Percentiles rank a stretch among this genome's conserved stretches.
Conservation (phyloP, 2,888 invertebrate genomes). For the Galeruca laticollis region DNA sequence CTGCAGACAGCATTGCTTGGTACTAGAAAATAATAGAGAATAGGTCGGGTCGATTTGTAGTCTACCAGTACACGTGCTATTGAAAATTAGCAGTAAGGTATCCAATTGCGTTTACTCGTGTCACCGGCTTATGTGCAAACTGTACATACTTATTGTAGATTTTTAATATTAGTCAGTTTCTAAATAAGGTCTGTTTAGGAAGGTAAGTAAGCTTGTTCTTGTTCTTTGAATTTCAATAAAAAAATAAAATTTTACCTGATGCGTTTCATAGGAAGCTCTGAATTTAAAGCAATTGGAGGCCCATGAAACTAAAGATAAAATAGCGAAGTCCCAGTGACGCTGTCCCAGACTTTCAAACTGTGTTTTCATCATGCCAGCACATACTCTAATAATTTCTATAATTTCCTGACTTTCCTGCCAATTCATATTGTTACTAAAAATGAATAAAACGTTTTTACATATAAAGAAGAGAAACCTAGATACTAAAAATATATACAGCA, state of each 20-base stretch:
- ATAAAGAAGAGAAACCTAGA: neutral
- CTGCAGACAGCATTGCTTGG: constrained; percentile 68
- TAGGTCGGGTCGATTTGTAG: neutral
- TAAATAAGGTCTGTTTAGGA: no score
- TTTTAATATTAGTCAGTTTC: no score
- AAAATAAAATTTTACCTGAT: constrained; percentile 67
- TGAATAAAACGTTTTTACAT: neutral
- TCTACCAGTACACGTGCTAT: no score
- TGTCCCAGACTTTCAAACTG: constrained; percentile 58
- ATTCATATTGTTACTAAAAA: constrained; percentile 56
- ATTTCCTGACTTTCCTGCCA: constrained; percentile 63
- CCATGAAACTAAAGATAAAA: constrained; percentile 79
- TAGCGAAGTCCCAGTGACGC: constrained; percentile 80
- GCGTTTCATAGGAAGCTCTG: constrained; percentile 64
- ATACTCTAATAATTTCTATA: constrained; percentile 64
- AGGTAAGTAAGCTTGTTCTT: no score
- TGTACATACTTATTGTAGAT: no score
- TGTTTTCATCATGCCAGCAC: constrained; percentile 59
- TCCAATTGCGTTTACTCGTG: no score
- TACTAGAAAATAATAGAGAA: constrained; percentile 61
- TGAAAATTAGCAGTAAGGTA: no score
- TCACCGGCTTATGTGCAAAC: no score
- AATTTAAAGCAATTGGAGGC: constrained; percentile 69
- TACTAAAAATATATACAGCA: constrained; percentile 11
- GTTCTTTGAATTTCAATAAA: neutral